Conservation (phyloP, 2,888 invertebrate species). For the Poecilus cupreus region DNA sequence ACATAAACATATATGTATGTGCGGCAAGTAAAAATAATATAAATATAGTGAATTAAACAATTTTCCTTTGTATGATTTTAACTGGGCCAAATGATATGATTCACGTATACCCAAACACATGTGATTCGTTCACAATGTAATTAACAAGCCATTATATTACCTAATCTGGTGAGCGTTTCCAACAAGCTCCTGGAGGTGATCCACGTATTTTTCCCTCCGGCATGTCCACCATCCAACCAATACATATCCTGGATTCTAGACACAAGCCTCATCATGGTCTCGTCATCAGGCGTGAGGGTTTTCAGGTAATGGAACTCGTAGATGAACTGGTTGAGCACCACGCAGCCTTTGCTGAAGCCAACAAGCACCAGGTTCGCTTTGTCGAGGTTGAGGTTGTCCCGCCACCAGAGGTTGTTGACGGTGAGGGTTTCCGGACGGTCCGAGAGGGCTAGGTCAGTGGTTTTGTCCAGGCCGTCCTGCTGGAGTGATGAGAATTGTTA, state of each 20-base stretch:
- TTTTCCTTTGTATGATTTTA: too few species aligned
- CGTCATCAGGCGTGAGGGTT: slow-evolving; percentile 79
- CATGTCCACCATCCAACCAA: slow-evolving; percentile 95
- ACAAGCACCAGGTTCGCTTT: slow-evolving; percentile 79
- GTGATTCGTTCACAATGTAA: too few species aligned
- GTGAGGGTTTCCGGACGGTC: slow-evolving; percentile 52
- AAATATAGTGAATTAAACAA: too few species aligned
- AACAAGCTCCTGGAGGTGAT: slow-evolving; percentile 85
- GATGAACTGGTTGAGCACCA: slow-evolving; percentile 92
- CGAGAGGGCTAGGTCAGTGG: slow-evolving; percentile 41
- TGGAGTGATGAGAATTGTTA: too few species aligned
- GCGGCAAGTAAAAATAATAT: too few species aligned
- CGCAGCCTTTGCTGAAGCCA: slow-evolving; percentile 95
- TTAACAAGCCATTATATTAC: slow-evolving; percentile 70
- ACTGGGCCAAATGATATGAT: too few species aligned
- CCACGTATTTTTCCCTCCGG: slow-evolving; percentile 92
- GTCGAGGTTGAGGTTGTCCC: slow-evolving; percentile 76
- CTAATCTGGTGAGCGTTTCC: slow-evolving; percentile 82
- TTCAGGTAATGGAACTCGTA: slow-evolving; percentile 88
- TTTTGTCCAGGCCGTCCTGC: slow-evolving; percentile 43
- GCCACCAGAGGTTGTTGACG: slow-evolving; percentile 77
- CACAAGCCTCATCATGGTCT: slow-evolving; percentile 79
- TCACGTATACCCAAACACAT: too few species aligned
- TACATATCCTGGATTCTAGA: slow-evolving; percentile 84
- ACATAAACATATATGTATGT: too few species aligned